Evolutionary conservation across 2,888 invertebrate genomes (phyloP).

Genomic region (Craniophora ligustri): DNA sequence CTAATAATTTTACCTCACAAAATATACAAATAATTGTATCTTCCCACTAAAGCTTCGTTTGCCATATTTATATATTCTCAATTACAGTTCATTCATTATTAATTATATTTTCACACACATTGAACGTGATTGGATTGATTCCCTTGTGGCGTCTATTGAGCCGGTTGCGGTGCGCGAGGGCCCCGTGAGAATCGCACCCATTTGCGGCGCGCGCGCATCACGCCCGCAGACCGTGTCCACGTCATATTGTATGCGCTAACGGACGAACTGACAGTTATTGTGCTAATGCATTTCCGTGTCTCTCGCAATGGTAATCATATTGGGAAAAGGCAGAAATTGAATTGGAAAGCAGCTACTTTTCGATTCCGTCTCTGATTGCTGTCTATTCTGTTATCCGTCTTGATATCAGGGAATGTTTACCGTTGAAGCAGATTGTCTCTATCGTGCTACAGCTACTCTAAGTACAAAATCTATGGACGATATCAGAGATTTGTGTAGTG

Average conservation of each 20-base stretch:
- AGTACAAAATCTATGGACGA: conserved; percentile 32
- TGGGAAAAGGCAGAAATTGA: conserved; percentile 49
- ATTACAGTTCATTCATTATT: conserved; percentile 12
- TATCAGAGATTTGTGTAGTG: conserved; percentile 34
- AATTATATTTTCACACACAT: conserved; percentile 30
- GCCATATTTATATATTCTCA: conserved; percentile 4
- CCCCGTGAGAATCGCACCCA: conserved; percentile 74
- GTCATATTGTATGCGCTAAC: conserved; percentile 68
- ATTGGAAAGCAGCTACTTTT: conserved; percentile 49
- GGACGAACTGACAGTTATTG: conserved; percentile 70
- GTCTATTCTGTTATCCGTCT: conserved; percentile 43
- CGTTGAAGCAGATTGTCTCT: conserved; percentile 46
- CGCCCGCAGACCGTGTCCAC: conserved; percentile 57
- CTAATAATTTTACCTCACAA: not conserved
- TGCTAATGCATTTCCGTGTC: conserved; percentile 70
- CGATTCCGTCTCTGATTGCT: conserved; percentile 42
- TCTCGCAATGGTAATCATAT: conserved; percentile 52
- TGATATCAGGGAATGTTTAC: conserved; percentile 45
- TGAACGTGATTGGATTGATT: conserved; percentile 25
- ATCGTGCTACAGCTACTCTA: conserved; percentile 33
- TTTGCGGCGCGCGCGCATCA: conserved; percentile 67
- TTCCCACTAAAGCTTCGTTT: not conserved
- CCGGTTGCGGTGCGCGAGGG: conserved; percentile 26
- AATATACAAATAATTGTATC: not conserved
- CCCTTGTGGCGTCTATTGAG: conserved; percentile 24